Percentiles rank a stretch among this genome's conserved stretches.
Evolutionary conservation across 2,888 invertebrate genomes (phyloP).

Genomic region (Cheilosia pagana): DNA sequence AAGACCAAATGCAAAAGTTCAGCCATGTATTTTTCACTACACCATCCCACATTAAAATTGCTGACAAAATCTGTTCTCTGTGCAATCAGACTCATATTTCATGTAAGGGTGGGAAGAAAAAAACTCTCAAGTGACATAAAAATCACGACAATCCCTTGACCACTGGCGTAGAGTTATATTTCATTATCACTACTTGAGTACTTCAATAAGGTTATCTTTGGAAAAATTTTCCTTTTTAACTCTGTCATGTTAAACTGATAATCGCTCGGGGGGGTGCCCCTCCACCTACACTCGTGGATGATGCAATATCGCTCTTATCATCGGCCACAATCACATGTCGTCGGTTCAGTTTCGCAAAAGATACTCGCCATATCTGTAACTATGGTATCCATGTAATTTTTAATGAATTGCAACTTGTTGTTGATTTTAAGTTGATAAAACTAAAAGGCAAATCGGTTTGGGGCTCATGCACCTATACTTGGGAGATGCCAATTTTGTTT

Average conservation of each 20-base stretch:
- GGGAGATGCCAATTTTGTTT: constrained; percentile 40
- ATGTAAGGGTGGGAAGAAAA: not conserved
- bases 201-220: constrained; percentile 37
- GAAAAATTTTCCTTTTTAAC: not conserved
- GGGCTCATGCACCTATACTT: not conserved
- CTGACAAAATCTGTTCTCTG: not conserved
- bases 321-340: not conserved
- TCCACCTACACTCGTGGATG: constrained; percentile 19
- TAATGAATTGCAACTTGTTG: constrained; percentile 26
- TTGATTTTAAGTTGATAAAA: constrained; percentile 2
- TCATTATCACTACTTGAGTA: constrained; percentile 21
- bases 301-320: constrained; percentile 41
- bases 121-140: not conserved
- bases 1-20: too few relatives aligned
- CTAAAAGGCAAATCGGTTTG: not conserved
- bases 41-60: too few relatives aligned
- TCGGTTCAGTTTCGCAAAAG: not conserved
- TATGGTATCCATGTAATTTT: not conserved
- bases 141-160: constrained; percentile 18
- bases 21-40: too few relatives aligned
- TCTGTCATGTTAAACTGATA: constrained; percentile 19
- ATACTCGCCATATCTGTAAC: not conserved
- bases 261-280: constrained; percentile 13
- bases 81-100: not conserved
- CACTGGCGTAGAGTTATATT: not conserved